These are phyloP conservation scores for Nannospalax galili DNA, from an alignment of 2,113 vertebrate species.

Conservation along the genomic window DNA sequence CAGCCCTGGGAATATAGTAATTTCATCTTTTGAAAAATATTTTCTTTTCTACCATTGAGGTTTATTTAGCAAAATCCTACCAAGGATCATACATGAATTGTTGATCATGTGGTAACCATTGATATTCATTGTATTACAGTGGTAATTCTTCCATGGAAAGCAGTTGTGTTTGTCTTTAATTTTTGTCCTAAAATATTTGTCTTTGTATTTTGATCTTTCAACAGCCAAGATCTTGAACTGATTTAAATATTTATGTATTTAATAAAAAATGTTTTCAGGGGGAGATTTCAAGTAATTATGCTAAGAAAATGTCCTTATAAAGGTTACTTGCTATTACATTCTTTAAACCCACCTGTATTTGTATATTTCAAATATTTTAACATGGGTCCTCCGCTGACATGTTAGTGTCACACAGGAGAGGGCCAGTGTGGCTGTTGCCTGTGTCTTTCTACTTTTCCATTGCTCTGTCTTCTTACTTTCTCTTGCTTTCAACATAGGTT, in stretches of 20 bases:
- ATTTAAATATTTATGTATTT: slow-evolving; percentile 56
- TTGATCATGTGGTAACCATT: background rate
- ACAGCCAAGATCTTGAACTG: slow-evolving; percentile 37
- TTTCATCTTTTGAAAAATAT: background rate
- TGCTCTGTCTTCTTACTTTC: slow-evolving; percentile 7
- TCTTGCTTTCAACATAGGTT: slow-evolving; percentile 23
- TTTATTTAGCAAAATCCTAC: background rate
- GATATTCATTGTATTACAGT: background rate
- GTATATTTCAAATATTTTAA: background rate
- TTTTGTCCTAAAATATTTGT: slow-evolving; percentile 39
- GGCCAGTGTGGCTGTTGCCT: no score
- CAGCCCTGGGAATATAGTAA: background rate
- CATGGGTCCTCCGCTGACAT: no score
- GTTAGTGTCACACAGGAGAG: no score
- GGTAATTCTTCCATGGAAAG: background rate
- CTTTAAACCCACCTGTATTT: slow-evolving; percentile 42
- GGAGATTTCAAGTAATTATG: slow-evolving; percentile 10
- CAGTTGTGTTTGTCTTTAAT: background rate
- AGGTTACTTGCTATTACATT: background rate
- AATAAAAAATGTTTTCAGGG: slow-evolving; percentile 41
- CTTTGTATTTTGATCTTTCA: slow-evolving; percentile 55
- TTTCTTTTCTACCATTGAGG: background rate
- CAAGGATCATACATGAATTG: background rate
- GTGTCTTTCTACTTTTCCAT: background rate
- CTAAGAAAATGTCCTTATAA: slow-evolving; percentile 25